These are phyloP conservation scores for Chionodraco myersi DNA, from an alignment of 2,113 vertebrate genomes.

Conservation along the genomic window DNA sequence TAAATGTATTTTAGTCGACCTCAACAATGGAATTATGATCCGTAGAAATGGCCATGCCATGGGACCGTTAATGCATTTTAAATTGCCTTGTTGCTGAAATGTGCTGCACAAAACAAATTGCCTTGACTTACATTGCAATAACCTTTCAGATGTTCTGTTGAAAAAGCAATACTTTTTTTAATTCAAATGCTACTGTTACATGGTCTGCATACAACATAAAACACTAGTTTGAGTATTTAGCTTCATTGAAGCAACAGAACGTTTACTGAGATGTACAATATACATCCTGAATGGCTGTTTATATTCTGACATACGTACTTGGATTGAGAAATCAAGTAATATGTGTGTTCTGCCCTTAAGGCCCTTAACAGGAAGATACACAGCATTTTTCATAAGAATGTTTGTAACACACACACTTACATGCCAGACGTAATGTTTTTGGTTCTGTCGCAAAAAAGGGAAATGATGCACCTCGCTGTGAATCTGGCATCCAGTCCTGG, in stretches of 20 bases:
- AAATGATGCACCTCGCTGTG: constrained; percentile 48
- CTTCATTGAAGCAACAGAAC: neutral
- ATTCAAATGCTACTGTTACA: too few species aligned
- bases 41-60: too few species aligned
- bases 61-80: too few species aligned
- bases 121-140: too few species aligned
- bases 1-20: too few species aligned
- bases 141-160: too few species aligned
- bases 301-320: constrained; percentile 5
- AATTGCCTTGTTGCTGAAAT: too few species aligned
- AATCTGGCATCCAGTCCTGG: too few species aligned
- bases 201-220: neutral
- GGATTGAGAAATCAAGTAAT: neutral
- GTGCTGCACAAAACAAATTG: too few species aligned
- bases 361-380: constrained; percentile 35
- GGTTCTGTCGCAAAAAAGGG: constrained; percentile 47
- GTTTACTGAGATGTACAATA: too few species aligned
- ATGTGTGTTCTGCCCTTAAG: neutral
- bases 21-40: too few species aligned
- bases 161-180: too few species aligned
- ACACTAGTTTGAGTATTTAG: neutral
- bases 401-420: constrained; percentile 19
- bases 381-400: constrained; percentile 43
- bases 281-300: constrained; percentile 24
- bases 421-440: constrained; percentile 46